Base-by-base conservation (phyloP, 2,888 invertebrate genomes). In the Epistrophella euchroma region DNA sequence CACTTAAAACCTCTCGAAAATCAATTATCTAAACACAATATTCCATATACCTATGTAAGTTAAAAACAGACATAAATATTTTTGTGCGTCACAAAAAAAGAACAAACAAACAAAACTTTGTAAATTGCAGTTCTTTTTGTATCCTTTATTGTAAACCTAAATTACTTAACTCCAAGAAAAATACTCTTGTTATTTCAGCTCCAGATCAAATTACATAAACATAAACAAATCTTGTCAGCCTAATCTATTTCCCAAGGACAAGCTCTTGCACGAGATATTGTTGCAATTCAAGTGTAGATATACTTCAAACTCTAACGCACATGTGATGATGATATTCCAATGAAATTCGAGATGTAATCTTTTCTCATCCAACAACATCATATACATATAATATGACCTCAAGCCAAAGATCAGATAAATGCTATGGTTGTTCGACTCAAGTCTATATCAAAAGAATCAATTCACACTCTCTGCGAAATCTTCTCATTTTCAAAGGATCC, bases 161-260 rank as follows among this genome's bases (percentile, higher is more conserved):
- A 55, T 55, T 17, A 4, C 40, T 32, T 5, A 35, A 35, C n/a
- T 58, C 37, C 0, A 62, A 32, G 32, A 64, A 43, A 37, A 47
- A 60, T 2, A 2, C 70, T 62, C 55, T 43, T 77, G 43, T 52
- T 72, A 72, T 82, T 72, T 28, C 19, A 45, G 40, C 64, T 71
- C 74, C 19, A 52, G 40, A 37, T 71, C 79, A 43, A 70, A 64
- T 84, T 78, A 84, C 83, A 71, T 73, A 68, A 77, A 77, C 28
- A 70, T 10, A 35, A 40, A 22, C 5, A 73, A 50, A 9, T 74
- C 17, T 37, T 62, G 60, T 45, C 5, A 4, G 37, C 52, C 60
- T 73, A 72, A 72, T 77, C 72, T 43, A 50, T 76, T 19, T 45
- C 2, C 17, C 71, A 60, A 77, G 77, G 73, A 17, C 68, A 47